phyloP scores from a whole-genome alignment of 1,140 invertebrate species.

The Drosophila chauvacae region DNA sequence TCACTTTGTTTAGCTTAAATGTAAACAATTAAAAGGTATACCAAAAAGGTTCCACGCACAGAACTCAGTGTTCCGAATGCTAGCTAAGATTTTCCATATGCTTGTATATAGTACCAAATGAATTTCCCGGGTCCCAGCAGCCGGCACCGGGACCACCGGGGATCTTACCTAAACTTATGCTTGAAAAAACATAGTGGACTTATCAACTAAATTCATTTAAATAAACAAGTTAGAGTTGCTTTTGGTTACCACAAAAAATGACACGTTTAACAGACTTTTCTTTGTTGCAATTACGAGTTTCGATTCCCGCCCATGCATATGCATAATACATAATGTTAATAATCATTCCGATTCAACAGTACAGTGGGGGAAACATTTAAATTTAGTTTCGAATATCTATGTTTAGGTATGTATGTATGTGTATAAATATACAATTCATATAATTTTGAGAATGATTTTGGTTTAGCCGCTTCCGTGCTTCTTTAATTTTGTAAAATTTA shows the following conservation, averaged over 20 bases:
- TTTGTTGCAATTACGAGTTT: slow-evolving; percentile 58
- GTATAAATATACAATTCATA: slow-evolving; percentile 40
- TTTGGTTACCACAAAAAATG: slow-evolving; percentile 76
- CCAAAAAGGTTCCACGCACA: slow-evolving; percentile 66
- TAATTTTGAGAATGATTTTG: slow-evolving; percentile 33
- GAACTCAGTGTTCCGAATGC: slow-evolving; percentile 45
- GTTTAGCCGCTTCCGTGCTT: slow-evolving; percentile 4
- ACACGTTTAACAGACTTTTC: slow-evolving; percentile 81
- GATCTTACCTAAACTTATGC: slow-evolving; percentile 51
- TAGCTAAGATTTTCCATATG: slow-evolving; percentile 62
- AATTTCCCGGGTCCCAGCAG: slow-evolving; percentile 42
- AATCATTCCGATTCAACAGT: slow-evolving; percentile 38
- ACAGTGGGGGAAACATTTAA: slow-evolving; percentile 62
- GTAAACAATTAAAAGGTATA: slow-evolving; percentile 71
- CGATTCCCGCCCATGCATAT: slow-evolving; percentile 36
- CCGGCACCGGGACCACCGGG: slow-evolving; percentile 49
- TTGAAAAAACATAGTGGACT: slow-evolving; percentile 51
- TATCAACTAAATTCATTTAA: slow-evolving; percentile 63
- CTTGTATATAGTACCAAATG: slow-evolving; percentile 48
- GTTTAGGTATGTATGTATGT: neutral
- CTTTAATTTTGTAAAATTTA: slow-evolving; percentile 69
- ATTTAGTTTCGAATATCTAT: slow-evolving; percentile 51
- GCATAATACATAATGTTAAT: slow-evolving; percentile 37
- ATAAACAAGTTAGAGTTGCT: slow-evolving; percentile 65
- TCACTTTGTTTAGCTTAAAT: slow-evolving; percentile 40